These are phyloP conservation scores for Sander lucioperca DNA, from an alignment of 2,113 vertebrate species.

Conservation along the genomic window DNA sequence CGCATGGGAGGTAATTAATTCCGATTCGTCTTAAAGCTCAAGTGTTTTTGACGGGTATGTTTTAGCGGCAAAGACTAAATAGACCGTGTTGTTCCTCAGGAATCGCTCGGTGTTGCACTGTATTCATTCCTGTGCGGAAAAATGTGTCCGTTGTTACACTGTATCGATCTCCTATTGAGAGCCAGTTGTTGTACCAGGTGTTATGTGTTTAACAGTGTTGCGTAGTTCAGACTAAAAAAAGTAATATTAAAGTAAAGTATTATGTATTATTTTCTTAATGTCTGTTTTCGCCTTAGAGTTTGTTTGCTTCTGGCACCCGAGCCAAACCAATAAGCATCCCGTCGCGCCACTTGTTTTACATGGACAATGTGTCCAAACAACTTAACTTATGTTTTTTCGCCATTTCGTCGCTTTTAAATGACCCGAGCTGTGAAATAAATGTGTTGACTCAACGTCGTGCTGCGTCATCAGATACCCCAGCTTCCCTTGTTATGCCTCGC, in stretches of 20 bases:
- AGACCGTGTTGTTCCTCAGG: conserved; percentile 19
- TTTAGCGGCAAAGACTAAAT: neutral
- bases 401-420: neutral
- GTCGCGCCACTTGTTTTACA: neutral
- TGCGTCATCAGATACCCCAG: conserved; percentile 77
- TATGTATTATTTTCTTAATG: no score
- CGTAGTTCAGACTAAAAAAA: fast-evolving
- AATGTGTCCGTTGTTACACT: conserved; percentile 34
- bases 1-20: neutral
- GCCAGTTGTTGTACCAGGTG: neutral
- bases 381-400: neutral
- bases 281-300: neutral
- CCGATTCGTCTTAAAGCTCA: neutral
- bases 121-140: conserved; percentile 49
- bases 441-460: conserved; percentile 74
- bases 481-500: conserved; percentile 25
- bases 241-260: no score
- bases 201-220: neutral
- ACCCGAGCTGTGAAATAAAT: conserved; percentile 37
- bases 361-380: neutral
- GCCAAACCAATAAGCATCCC: conserved; percentile 40
- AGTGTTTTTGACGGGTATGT: neutral
- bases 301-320: neutral
- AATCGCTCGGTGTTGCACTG: conserved; percentile 52
- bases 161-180: neutral